Percentiles rank a stretch among this genome's conserved stretches.
phyloP scores from a whole-genome alignment of 2,113 vertebrate species.

The Eudyptes chrysolophus region DNA sequence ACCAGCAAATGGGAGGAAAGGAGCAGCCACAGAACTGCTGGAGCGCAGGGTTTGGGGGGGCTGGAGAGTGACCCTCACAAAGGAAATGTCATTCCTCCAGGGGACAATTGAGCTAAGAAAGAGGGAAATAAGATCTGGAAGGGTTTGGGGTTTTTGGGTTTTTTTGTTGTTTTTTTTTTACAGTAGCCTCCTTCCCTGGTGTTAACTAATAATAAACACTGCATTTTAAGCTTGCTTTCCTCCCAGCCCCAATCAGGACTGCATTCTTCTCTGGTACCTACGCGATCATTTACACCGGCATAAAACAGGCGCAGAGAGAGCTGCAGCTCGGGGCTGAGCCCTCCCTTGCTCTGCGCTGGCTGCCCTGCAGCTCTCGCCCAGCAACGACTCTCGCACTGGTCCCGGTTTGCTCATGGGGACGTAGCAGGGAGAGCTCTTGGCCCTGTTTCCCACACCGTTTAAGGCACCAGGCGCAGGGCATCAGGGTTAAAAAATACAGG shows the following conservation, averaged over 20 bases:
- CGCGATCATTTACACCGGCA: fast-evolving
- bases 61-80: not conserved
- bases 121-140: not conserved
- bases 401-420: not conserved
- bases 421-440: not conserved
- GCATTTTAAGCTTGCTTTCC: fast-evolving
- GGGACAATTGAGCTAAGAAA: not conserved
- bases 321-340: not conserved
- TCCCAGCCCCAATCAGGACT: not conserved
- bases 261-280: not conserved
- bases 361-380: not conserved
- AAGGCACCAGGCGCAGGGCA: fast-evolving
- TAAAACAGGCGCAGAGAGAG: not conserved
- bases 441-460: fast-evolving
- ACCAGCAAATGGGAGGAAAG: no score
- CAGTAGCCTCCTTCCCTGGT: not conserved
- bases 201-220: fast-evolving
- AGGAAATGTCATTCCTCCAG: not conserved
- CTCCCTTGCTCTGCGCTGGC: fast-evolving
- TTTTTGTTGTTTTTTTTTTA: not conserved
- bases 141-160: no score
- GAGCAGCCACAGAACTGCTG: no score
- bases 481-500: not conserved
- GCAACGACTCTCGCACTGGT: not conserved
- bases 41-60: not conserved